Percentiles rank a stretch among this genome's conserved stretches.
phyloP scores from a whole-genome alignment of 2,113 vertebrate genomes.

The Merops nubicus region DNA sequence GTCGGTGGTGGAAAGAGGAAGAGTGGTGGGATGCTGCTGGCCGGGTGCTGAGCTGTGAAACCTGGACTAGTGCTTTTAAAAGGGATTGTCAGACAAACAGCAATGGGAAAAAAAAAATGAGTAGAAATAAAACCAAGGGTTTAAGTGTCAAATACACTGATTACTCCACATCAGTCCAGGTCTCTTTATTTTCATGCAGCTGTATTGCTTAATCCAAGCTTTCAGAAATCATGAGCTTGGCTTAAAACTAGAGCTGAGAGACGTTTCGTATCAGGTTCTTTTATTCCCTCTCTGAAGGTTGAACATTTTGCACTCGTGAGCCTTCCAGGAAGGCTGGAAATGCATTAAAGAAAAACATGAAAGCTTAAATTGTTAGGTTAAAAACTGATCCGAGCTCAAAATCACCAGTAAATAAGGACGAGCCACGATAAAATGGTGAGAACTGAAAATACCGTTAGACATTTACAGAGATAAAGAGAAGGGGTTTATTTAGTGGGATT shows the following conservation, averaged over 20 bases:
- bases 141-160: not conserved
- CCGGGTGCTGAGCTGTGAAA: not conserved
- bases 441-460: not conserved
- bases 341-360: not conserved
- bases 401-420: constrained; percentile 20
- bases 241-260: not conserved
- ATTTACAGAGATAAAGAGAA: not conserved
- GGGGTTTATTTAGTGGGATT: constrained; percentile 26
- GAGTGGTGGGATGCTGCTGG: not conserved
- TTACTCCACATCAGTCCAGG: not conserved
- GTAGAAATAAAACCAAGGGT: not conserved
- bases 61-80: not conserved
- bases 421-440: not conserved
- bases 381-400: constrained; percentile 34
- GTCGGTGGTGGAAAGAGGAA: not conserved
- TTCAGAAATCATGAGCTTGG: not conserved
- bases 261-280: not conserved
- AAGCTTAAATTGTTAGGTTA: constrained; percentile 1
- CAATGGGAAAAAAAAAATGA: not conserved
- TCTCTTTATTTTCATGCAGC: not conserved
- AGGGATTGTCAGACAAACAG: not conserved
- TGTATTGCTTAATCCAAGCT: not conserved
- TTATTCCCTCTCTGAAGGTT: not conserved
- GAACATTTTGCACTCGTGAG: not conserved
- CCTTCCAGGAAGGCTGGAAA: not conserved